Percentiles rank a stretch among this genome's conserved stretches.
Conservation (phyloP, 2,888 invertebrate genomes). For the Stegophylla sp. region DNA sequence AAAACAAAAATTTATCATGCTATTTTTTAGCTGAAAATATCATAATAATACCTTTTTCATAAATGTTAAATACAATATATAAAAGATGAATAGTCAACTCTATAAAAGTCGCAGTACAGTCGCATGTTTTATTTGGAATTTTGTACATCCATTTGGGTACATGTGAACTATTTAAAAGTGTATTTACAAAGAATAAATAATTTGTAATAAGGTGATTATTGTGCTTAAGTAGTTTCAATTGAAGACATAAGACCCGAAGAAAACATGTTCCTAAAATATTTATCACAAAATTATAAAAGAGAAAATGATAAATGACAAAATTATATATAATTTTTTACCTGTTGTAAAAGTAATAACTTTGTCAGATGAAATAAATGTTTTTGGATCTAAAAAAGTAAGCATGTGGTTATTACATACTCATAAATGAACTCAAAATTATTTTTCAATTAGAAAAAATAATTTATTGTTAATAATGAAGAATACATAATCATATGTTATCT, state of each 20-base stretch:
- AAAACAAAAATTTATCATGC: not conserved
- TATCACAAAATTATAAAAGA: not conserved
- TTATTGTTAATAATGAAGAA: too few relatives aligned
- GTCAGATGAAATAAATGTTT: slow-evolving; percentile 55
- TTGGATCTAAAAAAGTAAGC: not conserved
- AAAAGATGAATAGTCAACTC: slow-evolving; percentile 46
- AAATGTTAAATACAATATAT: slow-evolving; percentile 29
- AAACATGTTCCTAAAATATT: slow-evolving; percentile 49
- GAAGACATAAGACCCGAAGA: slow-evolving; percentile 47
- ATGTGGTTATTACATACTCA: not conserved
- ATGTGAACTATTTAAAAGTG: slow-evolving; percentile 42
- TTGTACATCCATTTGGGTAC: slow-evolving; percentile 50
- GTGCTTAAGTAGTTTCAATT: slow-evolving; percentile 37
- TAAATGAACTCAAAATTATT: too few relatives aligned
- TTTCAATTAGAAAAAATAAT: too few relatives aligned
- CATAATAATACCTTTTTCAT: slow-evolving; percentile 39
- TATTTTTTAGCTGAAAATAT: not conserved
- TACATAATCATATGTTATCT: too few relatives aligned
- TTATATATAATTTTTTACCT: slow-evolving; percentile 21
- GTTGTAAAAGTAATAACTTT: slow-evolving; percentile 51
- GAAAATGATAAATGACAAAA: not conserved
- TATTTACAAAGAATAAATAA: slow-evolving; percentile 43
- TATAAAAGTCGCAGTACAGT: slow-evolving; percentile 50
- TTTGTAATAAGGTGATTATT: slow-evolving; percentile 40
- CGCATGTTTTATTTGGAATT: slow-evolving; percentile 48